Evolutionary conservation across 2,797 vertebrate species (phyloP), one percentile per base, ranked within the genome.

Genomic region (Hydrolagus colliei): DNA sequence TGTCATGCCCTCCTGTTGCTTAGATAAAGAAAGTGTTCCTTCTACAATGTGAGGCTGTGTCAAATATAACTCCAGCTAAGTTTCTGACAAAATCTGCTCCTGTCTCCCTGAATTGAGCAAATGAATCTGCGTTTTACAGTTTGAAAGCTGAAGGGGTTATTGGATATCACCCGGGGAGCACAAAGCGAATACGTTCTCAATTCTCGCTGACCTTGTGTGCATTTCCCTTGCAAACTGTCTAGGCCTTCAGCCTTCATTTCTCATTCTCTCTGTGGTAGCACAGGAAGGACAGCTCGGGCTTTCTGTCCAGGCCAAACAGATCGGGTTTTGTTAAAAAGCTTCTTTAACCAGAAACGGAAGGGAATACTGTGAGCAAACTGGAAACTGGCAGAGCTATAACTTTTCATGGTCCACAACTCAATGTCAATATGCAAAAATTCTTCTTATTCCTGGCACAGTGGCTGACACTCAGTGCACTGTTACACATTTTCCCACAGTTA

Each of bases 91-190:
- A 94, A 94, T 92, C 89, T 16, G 89, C 88, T 90, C 93, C 94
- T 92, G 92, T 95, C 94, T 91, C 92, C 92, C 91, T 91, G 92
- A 92, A 94, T 93, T 88, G 91, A 95, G 92, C 92, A 92, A 93
- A 93, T 90, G 90, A 92, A 91, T 88, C 89, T 89, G 88, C 86
- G 91, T 93, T 88, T 89, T 90, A 88, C 90, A 88, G 90, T 87
- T 92, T 90, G 92, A 92, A 94, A 93, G 91, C 90, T 87, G 89
- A 90, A 94, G 93, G 91, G 93, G 94, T 95, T 96, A 96, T 94
- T 95, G 94, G 93, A 95, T 94, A 95, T 95, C 93, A 94, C 95
- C 95, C 88, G 87, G 90, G 90, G 95, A 96, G 92, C 90, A 92
- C 91, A 92, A 93, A 93, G 90, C 93, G 94, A 95, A 94, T 94